Percentiles rank a stretch among this genome's conserved stretches.
phyloP scores from a whole-genome alignment of 1,140 invertebrate genomes.

The Pachyrhynchus sulphureomaculatus region DNA sequence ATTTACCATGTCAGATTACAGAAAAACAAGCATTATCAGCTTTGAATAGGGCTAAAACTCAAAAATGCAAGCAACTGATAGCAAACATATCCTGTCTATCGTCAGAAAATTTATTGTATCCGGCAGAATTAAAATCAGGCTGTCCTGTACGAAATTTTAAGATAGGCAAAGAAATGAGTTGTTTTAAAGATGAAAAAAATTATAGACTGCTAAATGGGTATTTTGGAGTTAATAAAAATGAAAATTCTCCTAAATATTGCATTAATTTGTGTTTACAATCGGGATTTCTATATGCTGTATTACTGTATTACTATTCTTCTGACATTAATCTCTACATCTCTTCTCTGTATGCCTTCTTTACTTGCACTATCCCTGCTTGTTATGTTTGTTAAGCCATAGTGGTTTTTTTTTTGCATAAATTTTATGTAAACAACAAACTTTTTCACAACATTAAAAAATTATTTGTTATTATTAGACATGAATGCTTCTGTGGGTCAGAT shows the following conservation, averaged over 20 bases:
- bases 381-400: too few relatives aligned
- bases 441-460: neutral
- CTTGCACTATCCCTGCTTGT: too few relatives aligned
- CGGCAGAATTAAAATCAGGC: slow-evolving; percentile 69
- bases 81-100: slow-evolving; percentile 82
- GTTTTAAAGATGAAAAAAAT: slow-evolving; percentile 82
- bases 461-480: slow-evolving; percentile 60
- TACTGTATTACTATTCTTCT: too few relatives aligned
- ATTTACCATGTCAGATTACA: slow-evolving; percentile 74
- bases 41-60: slow-evolving; percentile 82
- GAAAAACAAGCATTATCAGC: slow-evolving; percentile 85
- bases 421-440: neutral
- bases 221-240: slow-evolving; percentile 73
- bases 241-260: slow-evolving; percentile 79
- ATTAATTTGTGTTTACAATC: slow-evolving; percentile 85
- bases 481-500: slow-evolving; percentile 91
- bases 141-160: slow-evolving; percentile 67
- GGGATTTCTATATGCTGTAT: slow-evolving; percentile 87
- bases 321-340: too few relatives aligned
- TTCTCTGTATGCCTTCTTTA: too few relatives aligned
- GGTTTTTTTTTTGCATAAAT: neutral
- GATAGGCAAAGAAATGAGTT: slow-evolving; percentile 74
- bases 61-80: slow-evolving; percentile 83
- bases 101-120: slow-evolving; percentile 74
- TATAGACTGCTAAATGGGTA: slow-evolving; percentile 74